Base-by-base conservation (phyloP, 2,113 vertebrate genomes). In the Penelope pileata region DNA sequence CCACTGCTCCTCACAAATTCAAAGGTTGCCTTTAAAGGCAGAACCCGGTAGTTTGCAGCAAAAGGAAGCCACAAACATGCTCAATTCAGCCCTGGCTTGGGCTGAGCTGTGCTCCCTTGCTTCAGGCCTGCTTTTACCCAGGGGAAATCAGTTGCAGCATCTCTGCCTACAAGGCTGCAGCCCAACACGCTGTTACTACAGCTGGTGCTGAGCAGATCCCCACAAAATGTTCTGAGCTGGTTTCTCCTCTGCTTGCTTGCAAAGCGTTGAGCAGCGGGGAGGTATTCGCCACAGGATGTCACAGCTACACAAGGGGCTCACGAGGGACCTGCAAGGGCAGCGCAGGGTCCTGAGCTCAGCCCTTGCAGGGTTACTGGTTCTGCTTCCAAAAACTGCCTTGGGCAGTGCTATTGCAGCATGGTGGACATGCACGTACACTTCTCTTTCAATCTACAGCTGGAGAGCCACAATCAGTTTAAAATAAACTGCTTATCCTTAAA, bases 131-230 rank as follows among this genome's bases (percentile, higher is more conserved):
- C 62, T 68, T 69, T 26, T 29, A 9, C 54, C 40, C 29, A 8
- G 14, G 34, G 19, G 17, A 59, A 77, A 74, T 0, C 67, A 83
- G 22, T 48, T 34, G 1, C 0, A 50, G 47, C 2, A 30, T 27
- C 43, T n/a, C 42, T 24, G 16, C 43, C 34, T 6, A 7, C 27
- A 43, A 22, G 12, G 4, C 16, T 40, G 67, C 86, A 53, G 12
- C 60, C 66, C 62, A 12, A 26, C 58, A 6, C 34, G 3, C 53
- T 2, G 5, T n/a, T n/a, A n/a, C n/a, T 5, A 0, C 0, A 34
- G 16, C 38, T 2, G n/a, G 17, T n/a, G 13, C 36, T 3, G 14
- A 13, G 22, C 83, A 22, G 8, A 10, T 29, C 17, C 30, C 18
- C 32, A 11, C 24, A 30, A 7, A 2, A 5, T 10, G 23, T 27